phyloP scores from a whole-genome alignment of 2,113 vertebrate species.

The Numenius arquata region DNA sequence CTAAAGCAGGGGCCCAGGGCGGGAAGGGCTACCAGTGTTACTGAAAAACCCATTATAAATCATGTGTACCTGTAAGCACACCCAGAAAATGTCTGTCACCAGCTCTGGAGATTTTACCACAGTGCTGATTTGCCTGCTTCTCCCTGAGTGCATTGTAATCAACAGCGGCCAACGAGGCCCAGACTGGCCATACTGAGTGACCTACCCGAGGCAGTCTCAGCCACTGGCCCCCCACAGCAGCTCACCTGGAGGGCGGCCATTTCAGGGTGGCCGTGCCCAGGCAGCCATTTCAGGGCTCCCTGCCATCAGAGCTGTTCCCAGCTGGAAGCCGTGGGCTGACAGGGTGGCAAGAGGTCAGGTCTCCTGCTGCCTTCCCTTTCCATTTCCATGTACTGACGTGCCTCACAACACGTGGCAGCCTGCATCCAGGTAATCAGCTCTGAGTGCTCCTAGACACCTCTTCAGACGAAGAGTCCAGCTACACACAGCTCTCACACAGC shows the following conservation, averaged over 20 bases:
- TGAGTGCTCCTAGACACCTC: not conserved
- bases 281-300: not conserved
- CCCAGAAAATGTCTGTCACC: not conserved
- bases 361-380: not conserved
- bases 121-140: rapidly evolving
- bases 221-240: not conserved
- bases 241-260: not conserved
- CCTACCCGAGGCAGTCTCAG: not conserved
- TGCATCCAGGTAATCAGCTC: not conserved
- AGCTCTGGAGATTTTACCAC: not conserved
- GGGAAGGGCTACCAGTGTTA: not conserved
- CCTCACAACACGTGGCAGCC: rapidly evolving
- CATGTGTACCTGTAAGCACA: not conserved
- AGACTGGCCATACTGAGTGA: rapidly evolving
- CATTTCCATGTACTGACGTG: rapidly evolving
- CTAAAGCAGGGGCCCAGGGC: not conserved
- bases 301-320: not conserved
- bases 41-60: not conserved
- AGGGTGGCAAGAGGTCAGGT: rapidly evolving
- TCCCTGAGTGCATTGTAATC: not conserved
- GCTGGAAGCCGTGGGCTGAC: not conserved
- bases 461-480: not conserved
- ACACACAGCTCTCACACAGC: not conserved
- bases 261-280: not conserved
- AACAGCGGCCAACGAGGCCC: not conserved